These are phyloP conservation scores for Anthophora plumipes DNA, from an alignment of 2,888 invertebrate genomes.

Conservation along the genomic window DNA sequence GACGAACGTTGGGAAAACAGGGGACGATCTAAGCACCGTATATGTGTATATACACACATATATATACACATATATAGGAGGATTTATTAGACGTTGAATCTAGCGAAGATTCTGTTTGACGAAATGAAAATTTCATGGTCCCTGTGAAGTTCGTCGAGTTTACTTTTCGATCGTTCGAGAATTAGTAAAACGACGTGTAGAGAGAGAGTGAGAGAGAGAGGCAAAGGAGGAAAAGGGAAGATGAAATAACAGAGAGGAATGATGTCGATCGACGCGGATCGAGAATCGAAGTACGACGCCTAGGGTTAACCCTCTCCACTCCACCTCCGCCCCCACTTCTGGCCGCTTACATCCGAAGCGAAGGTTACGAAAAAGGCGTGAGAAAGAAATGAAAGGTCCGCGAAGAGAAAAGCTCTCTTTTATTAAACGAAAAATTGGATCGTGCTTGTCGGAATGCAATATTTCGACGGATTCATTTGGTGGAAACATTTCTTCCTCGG, in stretches of 20 bases:
- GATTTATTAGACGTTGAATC: constrained; percentile 2
- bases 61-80: neutral
- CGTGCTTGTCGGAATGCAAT: constrained; percentile 84
- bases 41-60: no score
- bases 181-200: neutral
- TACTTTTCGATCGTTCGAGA: neutral
- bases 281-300: constrained; percentile 34
- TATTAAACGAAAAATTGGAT: constrained; percentile 84
- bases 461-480: constrained; percentile 85
- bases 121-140: neutral
- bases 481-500: constrained; percentile 84
- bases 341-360: neutral
- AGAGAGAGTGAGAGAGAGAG: neutral
- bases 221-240: neutral
- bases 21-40: neutral
- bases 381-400: constrained; percentile 57
- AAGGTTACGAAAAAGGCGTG: constrained; percentile 55
- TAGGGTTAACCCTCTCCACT: constrained; percentile 33
- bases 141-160: neutral
- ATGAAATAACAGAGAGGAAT: neutral
- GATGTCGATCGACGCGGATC: constrained; percentile 44
- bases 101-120: neutral
- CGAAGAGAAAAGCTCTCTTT: constrained; percentile 78
- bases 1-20: neutral
- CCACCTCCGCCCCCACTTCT: neutral